Evolutionary conservation across 1,140 invertebrate species (phyloP).

Genomic region (Euglossa dilemma): DNA sequence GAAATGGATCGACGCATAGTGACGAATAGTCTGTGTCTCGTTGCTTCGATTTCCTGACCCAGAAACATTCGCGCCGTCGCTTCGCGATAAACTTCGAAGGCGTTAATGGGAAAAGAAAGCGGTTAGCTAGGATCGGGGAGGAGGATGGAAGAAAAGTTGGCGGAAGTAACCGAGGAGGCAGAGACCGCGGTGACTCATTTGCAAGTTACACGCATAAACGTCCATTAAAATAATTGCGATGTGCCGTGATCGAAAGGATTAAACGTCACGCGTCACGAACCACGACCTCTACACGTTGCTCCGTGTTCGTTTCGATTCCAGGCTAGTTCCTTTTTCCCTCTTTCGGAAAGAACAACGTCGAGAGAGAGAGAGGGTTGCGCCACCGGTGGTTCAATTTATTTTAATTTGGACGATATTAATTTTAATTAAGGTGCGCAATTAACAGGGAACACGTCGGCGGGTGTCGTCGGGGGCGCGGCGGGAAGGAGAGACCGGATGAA

Average conservation of each 20-base stretch:
- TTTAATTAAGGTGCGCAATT: constrained; percentile 66
- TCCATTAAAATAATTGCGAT: constrained; percentile 49
- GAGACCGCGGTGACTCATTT: constrained; percentile 19
- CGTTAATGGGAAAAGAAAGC: neutral
- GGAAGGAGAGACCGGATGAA: constrained; percentile 17
- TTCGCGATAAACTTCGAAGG: neutral
- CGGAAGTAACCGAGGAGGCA: neutral
- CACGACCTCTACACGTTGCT: neutral
- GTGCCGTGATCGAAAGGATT: constrained; percentile 30
- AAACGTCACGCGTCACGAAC: constrained; percentile 18
- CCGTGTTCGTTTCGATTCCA: neutral
- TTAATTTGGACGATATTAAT: constrained; percentile 67
- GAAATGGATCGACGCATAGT: neutral
- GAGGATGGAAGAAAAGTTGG: neutral
- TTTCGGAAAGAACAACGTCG: neutral
- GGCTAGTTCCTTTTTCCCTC: neutral
- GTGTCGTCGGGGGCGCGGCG: neutral
- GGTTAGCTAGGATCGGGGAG: neutral
- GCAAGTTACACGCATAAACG: constrained; percentile 35
- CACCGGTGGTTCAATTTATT: constrained; percentile 58
- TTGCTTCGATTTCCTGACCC: constrained; percentile 18
- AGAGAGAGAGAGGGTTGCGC: no score
- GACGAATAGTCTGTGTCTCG: constrained; percentile 13
- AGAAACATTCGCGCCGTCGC: neutral
- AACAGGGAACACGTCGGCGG: constrained; percentile 49